Evolutionary conservation across 2,888 invertebrate species (phyloP), one percentile per base, ranked within the genome.

Genomic region (Euplagia quadripunctaria): DNA sequence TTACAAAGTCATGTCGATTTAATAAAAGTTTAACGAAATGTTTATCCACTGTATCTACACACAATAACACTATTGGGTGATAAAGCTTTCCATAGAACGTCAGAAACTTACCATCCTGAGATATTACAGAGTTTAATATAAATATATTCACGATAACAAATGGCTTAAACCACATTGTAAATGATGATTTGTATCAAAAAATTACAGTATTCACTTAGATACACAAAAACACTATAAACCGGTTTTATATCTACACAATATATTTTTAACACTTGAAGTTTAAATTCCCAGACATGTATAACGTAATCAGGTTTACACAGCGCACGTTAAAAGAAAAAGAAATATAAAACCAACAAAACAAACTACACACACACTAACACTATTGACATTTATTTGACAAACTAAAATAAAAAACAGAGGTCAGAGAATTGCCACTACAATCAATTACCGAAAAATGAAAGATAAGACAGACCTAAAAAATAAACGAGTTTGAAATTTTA

Each of bases 51-150:
- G 31, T 52, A 52, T 17, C 6, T 16, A 1, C 58, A 11, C 20
- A 20, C 12, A 58, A 20, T 55, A 52, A 5, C 6, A 52, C 17
- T 52, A 2, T 31, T 58, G 20, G 11, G 8, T 58, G 20, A 61
- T 14, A 14, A 14, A 31, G 14, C 31, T 61, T 14, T 61, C 5
- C 12, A 61, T 5, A 12, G 61, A 5, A 31, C 12, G 12, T 61
- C 14, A 16, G 20, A n/a, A 46, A 75, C 85, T 83, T 80, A 84
- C 84, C 85, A 67, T 84, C 82, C 69, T 79, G 73, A 31, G 82
- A 83, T 65, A 75, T 65, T 41, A 73, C 77, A 58, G 76, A 76
- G 72, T 75, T 72, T 66, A 77, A 6, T 61, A 82, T 43, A 51
- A 82, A 66, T 67, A 79, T 71, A 70, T 76, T 84, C 20, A 81